Evolutionary conservation across 2,113 vertebrate genomes (phyloP).

Genomic region (Rhinoptilus africanus): DNA sequence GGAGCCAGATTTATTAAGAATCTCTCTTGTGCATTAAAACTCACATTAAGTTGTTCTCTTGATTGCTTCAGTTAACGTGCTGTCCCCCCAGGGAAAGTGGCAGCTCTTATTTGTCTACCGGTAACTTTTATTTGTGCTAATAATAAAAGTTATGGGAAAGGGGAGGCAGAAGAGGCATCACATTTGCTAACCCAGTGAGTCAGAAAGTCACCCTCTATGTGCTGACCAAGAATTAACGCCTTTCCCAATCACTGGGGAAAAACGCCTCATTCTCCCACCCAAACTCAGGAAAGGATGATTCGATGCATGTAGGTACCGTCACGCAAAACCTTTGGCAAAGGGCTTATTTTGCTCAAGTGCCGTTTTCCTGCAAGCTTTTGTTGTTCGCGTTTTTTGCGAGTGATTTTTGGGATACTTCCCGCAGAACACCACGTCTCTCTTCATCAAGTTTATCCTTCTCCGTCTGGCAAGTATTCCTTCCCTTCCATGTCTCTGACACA

Average conservation of each 20-base stretch:
- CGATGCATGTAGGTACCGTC: rapidly evolving
- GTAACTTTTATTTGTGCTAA: conserved; percentile 46
- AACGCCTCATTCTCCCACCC: neutral
- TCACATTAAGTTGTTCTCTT: neutral
- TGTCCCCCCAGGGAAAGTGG: conserved; percentile 20
- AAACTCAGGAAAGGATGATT: neutral
- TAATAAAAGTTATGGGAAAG: neutral
- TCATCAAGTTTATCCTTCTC: neutral
- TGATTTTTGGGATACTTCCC: neutral
- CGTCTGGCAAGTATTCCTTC: neutral
- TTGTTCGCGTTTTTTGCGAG: neutral
- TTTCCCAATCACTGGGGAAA: neutral
- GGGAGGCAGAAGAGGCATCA: neutral
- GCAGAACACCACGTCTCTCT: neutral
- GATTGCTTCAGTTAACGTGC: neutral
- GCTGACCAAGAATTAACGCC: neutral
- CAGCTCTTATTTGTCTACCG: conserved; percentile 46
- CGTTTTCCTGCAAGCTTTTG: neutral
- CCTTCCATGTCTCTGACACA: neutral
- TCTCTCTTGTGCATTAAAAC: neutral
- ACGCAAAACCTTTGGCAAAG: neutral
- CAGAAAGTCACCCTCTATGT: neutral
- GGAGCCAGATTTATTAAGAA: neutral
- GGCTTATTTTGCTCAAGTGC: neutral
- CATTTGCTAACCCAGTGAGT: neutral